phyloP scores from a whole-genome alignment of 1,140 invertebrate genomes.

The Neoseiulus cucumeris region DNA sequence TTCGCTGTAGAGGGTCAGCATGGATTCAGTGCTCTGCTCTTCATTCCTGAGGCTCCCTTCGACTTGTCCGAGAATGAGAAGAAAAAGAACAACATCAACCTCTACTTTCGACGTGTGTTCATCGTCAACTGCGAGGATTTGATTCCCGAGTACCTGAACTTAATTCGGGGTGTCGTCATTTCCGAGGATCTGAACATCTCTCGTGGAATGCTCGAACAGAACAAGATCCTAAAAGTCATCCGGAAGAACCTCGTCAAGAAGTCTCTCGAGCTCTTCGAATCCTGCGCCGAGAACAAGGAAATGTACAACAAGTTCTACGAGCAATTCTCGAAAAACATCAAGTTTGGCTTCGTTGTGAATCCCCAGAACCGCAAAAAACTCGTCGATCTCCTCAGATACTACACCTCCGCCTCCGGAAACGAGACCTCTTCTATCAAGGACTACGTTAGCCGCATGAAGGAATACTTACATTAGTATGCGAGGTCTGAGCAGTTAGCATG shows the following conservation, averaged over 20 bases:
- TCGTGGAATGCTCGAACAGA: slow-evolving; percentile 95
- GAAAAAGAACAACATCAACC: slow-evolving; percentile 92
- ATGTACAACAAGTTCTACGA: slow-evolving; percentile 98
- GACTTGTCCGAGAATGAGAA: slow-evolving; percentile 97
- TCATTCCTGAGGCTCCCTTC: slow-evolving; percentile 85
- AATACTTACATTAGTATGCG: too few relatives aligned
- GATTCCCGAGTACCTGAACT: slow-evolving; percentile 81
- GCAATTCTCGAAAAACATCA: slow-evolving; percentile 93
- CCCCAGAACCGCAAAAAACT: slow-evolving; percentile 79
- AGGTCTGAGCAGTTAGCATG: too few relatives aligned
- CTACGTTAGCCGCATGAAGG: slow-evolving; percentile 92
- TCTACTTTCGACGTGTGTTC: slow-evolving; percentile 89
- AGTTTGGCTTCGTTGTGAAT: slow-evolving; percentile 94
- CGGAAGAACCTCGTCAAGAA: slow-evolving; percentile 97
- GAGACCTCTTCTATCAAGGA: slow-evolving; percentile 80
- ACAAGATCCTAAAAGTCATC: slow-evolving; percentile 94
- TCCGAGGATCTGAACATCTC: slow-evolving; percentile 97
- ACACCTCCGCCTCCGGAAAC: slow-evolving; percentile 82
- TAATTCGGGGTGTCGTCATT: slow-evolving; percentile 91
- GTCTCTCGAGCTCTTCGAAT: slow-evolving; percentile 85
- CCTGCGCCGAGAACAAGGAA: slow-evolving; percentile 84
- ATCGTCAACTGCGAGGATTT: slow-evolving; percentile 98
- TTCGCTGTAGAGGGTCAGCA: slow-evolving; percentile 96
- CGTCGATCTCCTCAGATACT: slow-evolving; percentile 71
- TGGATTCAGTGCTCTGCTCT: slow-evolving; percentile 86